Conservation (phyloP, 1,140 invertebrate genomes). For the Drosophila pseudoananassae region DNA sequence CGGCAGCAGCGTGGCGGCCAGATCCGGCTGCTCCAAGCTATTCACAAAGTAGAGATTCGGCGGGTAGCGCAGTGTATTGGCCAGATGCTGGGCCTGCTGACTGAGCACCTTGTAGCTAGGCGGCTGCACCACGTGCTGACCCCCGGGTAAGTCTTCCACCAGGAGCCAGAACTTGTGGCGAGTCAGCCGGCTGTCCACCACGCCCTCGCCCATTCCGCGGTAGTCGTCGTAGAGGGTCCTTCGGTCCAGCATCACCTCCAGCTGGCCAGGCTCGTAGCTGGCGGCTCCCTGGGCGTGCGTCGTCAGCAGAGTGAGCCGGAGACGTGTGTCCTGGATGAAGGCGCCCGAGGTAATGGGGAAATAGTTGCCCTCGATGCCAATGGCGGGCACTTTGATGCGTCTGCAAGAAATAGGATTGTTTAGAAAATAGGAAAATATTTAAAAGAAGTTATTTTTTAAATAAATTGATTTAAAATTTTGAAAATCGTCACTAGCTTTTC, state of each 20-base stretch:
- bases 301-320: slow-evolving; percentile 90
- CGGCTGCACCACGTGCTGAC: slow-evolving; percentile 44
- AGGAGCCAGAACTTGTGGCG: slow-evolving; percentile 92
- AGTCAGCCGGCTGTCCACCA: slow-evolving; percentile 93
- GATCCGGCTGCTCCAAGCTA: slow-evolving; percentile 76
- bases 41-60: slow-evolving; percentile 90
- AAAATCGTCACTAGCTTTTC: background rate
- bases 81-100: slow-evolving; percentile 89
- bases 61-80: slow-evolving; percentile 90
- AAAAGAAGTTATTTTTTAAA: background rate
- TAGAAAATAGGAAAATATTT: background rate
- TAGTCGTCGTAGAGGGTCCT: slow-evolving; percentile 94
- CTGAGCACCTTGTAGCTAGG: slow-evolving; percentile 85
- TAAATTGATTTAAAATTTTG: background rate
- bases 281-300: slow-evolving; percentile 94
- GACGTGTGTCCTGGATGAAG: slow-evolving; percentile 91
- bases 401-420: slow-evolving; percentile 41
- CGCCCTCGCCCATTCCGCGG: slow-evolving; percentile 94
- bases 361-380: slow-evolving; percentile 94
- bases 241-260: slow-evolving; percentile 95
- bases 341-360: slow-evolving; percentile 93
- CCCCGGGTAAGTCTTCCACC: slow-evolving; percentile 86
- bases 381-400: slow-evolving; percentile 89
- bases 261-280: slow-evolving; percentile 91
- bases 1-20: slow-evolving; percentile 38